Base-by-base conservation (phyloP, 2,888 invertebrate genomes). In the Arctia plantaginis region DNA sequence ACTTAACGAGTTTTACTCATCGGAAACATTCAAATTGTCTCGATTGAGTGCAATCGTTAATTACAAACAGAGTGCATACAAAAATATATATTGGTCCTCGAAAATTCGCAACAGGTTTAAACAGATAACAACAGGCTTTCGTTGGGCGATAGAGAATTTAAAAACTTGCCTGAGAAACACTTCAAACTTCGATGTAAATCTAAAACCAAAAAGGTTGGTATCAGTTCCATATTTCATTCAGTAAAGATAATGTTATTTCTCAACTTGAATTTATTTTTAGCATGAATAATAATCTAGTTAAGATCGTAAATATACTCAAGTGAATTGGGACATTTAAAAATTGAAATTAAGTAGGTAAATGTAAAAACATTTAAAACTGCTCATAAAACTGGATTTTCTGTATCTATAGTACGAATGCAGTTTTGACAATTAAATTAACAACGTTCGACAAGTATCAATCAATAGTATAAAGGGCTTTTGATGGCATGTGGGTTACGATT, bases 401-500 rank as follows among this genome's bases (percentile, higher is more conserved):
- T 67, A 13, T 73, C 62, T 44, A n/a, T 35, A 15, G 3, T 35
- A 77, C 76, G 79, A 82, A 78, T 80, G 68, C 75, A 79, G 73
- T 77, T 85, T 81, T 85, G 84, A 82, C 77, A 80, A 75, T 87
- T 86, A 86, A 90, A 91, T 90, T 88, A 90, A 86, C 88, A 87
- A 88, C 84, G 83, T 84, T 85, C 85, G 87, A 87, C 90, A 89
- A 91, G 91, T 90, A 91, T 88, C 89, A 93, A 93, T 93, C 93
- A 91, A 93, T 93, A 94, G 88, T 86, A 86, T 90, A 89, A 90
- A 91, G 90, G 89, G 90, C 89, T 87, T 87, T 88, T 87, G 88
- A 89, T 90, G 88, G 88, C 88, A 89, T 90, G 87, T 90, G 90
- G 87, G 91, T 88, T 88, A 87, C 86, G 86, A 86, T 85, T 87